Percentiles rank a stretch among this genome's conserved stretches.
Conservation (phyloP, 2,888 invertebrate species). For the Polyploca ridens region DNA sequence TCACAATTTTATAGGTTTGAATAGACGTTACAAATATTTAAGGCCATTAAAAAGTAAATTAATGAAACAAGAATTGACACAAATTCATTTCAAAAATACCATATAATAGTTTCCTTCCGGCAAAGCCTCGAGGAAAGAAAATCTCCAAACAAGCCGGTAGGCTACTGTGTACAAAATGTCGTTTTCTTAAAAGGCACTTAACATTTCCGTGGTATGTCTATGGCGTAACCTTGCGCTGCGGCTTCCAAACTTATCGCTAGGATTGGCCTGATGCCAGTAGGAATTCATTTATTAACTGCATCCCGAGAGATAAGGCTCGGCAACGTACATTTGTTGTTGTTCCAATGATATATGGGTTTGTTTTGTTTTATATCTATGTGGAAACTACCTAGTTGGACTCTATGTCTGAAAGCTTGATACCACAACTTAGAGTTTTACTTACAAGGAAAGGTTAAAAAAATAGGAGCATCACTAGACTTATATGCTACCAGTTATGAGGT, state of each 20-base stretch:
- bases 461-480: no score
- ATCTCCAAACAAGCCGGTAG: no score
- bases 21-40: no score
- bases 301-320: slow-evolving; percentile 15
- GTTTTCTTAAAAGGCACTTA: background rate
- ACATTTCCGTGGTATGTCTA: background rate
- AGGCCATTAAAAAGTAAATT: no score
- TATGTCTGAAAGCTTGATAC: no score
- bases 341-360: slow-evolving; percentile 4
- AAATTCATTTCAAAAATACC: no score
- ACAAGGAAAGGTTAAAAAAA: no score
- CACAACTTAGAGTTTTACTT: background rate
- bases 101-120: no score
- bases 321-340: slow-evolving; percentile 10
- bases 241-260: slow-evolving; percentile 20
- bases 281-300: slow-evolving; percentile 28
- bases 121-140: no score
- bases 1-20: background rate
- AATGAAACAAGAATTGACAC: no score
- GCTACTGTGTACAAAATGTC: no score
- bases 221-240: background rate
- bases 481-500: no score
- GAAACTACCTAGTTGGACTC: background rate
- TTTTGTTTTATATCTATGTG: background rate
- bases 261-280: slow-evolving; percentile 23